Evolutionary conservation across 2,888 invertebrate genomes (phyloP), one percentile per base, ranked within the genome.

Genomic region (Eudasyphora cyanicolor): DNA sequence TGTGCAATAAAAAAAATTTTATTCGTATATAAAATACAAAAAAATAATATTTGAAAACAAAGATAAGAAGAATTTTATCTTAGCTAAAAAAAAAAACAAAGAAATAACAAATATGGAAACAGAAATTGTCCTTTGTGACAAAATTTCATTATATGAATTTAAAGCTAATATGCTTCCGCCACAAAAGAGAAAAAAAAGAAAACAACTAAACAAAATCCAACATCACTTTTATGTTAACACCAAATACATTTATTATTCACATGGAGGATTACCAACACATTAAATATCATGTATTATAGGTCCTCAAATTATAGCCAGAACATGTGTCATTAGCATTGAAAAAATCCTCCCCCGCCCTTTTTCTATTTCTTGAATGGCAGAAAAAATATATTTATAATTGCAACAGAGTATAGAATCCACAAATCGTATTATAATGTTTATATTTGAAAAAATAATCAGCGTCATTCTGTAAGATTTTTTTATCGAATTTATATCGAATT

Each of bases 1-100:
- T 42, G 32, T 73, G 38, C 57, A 17, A 38, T 17, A 67, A 49
- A 67, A 38, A n/a, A 19, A 64, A 75, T 57, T 54, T 74, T 54
- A 73, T 67, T 42, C 62, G 45, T 49, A 62, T 17, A 67, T 7
- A 38, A 38, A n/a, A 60, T 19, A 60, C 60, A 45, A 2, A 45
- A 12, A n/a, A 45, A 14, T 5, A 12, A 45, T 45, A 51, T 51
- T 6, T 19, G 27, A 57, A 57, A 57, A 14, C 57, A 57, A 27
- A 21, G 19, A 21, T 51, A 27, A 21, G 19, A 21, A 21, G 21
- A 51, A 51, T 51, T 51, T 51, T 51, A 51, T 21, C 51, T 51
- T 21, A 51, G n/a, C 7, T 14, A 12, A 38, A 38, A 38, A 38
- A 8, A 38, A 45, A 45, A 1, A n/a, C n/a, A n/a, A n/a, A n/a